Evolutionary conservation across 64 coral and sea anemone species (phyloP).

Genomic region (Montipora efflorescens): DNA sequence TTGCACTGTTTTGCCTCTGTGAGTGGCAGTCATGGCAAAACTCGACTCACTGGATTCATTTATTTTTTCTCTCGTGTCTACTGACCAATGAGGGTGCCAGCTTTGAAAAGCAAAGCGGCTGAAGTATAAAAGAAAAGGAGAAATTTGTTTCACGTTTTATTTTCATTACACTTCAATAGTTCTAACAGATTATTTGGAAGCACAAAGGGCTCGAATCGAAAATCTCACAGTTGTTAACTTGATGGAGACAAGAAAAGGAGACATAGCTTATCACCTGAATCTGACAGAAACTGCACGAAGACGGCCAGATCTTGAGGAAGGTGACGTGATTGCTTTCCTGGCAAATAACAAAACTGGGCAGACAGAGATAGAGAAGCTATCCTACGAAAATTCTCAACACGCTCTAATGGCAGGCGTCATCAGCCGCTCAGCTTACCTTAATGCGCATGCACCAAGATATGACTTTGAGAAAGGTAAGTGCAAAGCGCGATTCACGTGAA

Average conservation of each 20-base stretch:
- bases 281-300: conserved; percentile 40
- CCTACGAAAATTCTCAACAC: conserved; percentile 42
- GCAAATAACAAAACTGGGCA: conserved; percentile 43
- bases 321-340: conserved; percentile 77
- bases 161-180: neutral
- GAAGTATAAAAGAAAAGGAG: no score
- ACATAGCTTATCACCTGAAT: conserved; percentile 81
- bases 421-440: conserved; percentile 76
- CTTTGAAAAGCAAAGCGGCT: no score
- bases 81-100: no score
- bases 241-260: conserved; percentile 41
- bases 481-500: no score
- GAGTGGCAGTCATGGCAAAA: no score
- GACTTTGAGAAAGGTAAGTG: conserved; percentile 23
- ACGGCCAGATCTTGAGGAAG: conserved; percentile 66
- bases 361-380: conserved; percentile 58
- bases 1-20: no score
- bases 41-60: no score
- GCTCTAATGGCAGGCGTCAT: conserved; percentile 78
- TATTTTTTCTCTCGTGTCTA: no score
- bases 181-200: conserved; percentile 69
- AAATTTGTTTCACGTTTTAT: neutral
- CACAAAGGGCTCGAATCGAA: conserved; percentile 65
- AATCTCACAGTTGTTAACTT: conserved; percentile 47
- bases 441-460: conserved; percentile 55